Evolutionary conservation across 2,888 invertebrate genomes (phyloP).

Genomic region (Cerastis leucographa): DNA sequence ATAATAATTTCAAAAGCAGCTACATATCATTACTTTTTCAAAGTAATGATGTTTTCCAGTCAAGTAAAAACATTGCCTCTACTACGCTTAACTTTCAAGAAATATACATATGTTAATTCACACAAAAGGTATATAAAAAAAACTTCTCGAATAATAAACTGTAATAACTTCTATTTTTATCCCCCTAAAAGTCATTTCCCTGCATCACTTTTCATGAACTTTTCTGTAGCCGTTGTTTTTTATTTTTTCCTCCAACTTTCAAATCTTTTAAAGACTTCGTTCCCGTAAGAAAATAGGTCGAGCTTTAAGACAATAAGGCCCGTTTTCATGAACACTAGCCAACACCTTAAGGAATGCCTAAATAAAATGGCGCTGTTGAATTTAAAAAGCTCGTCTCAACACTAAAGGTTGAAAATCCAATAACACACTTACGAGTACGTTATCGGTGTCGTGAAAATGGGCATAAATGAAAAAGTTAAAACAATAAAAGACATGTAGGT

Average conservation of each 20-base stretch:
- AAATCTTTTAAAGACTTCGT: conserved; percentile 35
- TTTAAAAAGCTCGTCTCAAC: background rate
- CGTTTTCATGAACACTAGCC: background rate
- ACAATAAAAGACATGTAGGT: conserved; percentile 28
- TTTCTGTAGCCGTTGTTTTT: conserved; percentile 15
- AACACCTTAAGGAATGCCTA: background rate
- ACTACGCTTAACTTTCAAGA: background rate
- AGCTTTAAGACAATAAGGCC: background rate
- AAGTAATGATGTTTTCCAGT: background rate
- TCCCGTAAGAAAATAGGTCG: conserved; percentile 1
- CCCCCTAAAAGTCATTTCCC: conserved; percentile 10
- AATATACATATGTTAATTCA: background rate
- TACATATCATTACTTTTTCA: background rate
- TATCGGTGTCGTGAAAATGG: background rate
- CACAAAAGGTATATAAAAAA: background rate
- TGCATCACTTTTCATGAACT: conserved; percentile 16
- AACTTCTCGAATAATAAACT: conserved; percentile 3
- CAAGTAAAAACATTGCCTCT: background rate
- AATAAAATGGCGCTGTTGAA: background rate
- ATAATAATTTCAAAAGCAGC: background rate
- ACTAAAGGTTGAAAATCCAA: background rate
- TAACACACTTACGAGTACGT: background rate
- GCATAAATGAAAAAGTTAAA: conserved; percentile 34
- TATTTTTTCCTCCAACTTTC: conserved; percentile 35
- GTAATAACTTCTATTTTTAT: background rate